These are phyloP conservation scores for Amblyopsis hoosieri DNA, from an alignment of 2,797 vertebrate species.

Conservation along the genomic window DNA sequence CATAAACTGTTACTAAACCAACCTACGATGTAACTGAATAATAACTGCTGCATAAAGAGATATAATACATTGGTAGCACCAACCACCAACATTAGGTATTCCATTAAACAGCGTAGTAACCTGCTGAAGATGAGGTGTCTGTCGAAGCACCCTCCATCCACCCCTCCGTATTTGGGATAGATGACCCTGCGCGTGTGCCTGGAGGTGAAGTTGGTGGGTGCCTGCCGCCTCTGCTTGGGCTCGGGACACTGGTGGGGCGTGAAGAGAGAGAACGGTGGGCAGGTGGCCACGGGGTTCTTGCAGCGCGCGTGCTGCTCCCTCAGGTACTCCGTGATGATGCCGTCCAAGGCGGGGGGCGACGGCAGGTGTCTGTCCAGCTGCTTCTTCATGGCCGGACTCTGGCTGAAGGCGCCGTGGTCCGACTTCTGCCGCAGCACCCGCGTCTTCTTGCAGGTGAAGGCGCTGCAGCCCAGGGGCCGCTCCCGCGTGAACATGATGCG, in stretches of 20 bases:
- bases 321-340: slow-evolving; percentile 99
- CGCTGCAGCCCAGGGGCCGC: slow-evolving; percentile 80
- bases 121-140: slow-evolving; percentile 98
- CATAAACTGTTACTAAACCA: too few species aligned
- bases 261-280: slow-evolving; percentile 98
- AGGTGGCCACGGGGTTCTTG: slow-evolving; percentile 98
- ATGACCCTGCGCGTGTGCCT: slow-evolving; percentile 91
- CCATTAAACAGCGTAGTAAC: slow-evolving; percentile 34
- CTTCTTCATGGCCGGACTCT: slow-evolving; percentile 98
- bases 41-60: too few species aligned
- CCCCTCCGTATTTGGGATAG: slow-evolving; percentile 97
- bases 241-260: slow-evolving; percentile 98
- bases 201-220: slow-evolving; percentile 95
- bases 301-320: slow-evolving; percentile 98
- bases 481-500: slow-evolving; percentile 96
- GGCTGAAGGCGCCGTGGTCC: slow-evolving; percentile 97
- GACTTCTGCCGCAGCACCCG: slow-evolving; percentile 95
- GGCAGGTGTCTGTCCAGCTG: slow-evolving; percentile 96
- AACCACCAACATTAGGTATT: too few species aligned
- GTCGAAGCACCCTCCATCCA: slow-evolving; percentile 98
- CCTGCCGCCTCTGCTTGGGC: slow-evolving; percentile 98
- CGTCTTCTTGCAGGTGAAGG: slow-evolving; percentile 83
- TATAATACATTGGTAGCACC: too few species aligned
- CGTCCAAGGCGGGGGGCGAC: slow-evolving; percentile 94
- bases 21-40: too few species aligned